These are phyloP conservation scores for Drosophila anomelani DNA, from an alignment of 2,888 invertebrate genomes.

Conservation along the genomic window DNA sequence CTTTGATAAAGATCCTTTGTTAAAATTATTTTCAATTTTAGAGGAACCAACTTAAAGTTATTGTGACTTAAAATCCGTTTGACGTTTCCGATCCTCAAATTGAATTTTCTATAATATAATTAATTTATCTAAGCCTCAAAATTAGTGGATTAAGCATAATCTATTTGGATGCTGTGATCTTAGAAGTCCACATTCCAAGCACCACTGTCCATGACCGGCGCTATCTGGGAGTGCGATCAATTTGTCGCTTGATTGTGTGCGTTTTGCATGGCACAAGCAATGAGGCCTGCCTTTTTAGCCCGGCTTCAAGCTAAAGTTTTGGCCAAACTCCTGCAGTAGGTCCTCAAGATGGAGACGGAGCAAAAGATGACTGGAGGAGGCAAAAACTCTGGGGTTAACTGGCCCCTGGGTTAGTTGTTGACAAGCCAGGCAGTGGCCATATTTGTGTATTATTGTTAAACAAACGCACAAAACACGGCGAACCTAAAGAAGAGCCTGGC, in stretches of 20 bases:
- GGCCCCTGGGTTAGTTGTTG: constrained; percentile 62
- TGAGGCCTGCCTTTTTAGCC: constrained; percentile 43
- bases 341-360: constrained; percentile 33
- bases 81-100: background rate
- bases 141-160: background rate
- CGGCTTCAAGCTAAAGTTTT: constrained; percentile 7
- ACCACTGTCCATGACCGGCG: constrained; percentile 39
- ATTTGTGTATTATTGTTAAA: constrained; percentile 75
- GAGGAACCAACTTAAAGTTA: no score
- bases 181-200: background rate
- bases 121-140: no score
- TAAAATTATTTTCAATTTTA: no score
- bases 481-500: constrained; percentile 52
- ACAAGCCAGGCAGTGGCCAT: constrained; percentile 73
- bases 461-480: constrained; percentile 34
- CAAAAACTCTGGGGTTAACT: constrained; percentile 37
- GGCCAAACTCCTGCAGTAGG: constrained; percentile 20
- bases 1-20: no score
- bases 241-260: constrained; percentile 79
- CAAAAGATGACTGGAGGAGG: constrained; percentile 22
- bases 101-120: background rate
- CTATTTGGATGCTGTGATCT: background rate
- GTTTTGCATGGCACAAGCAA: constrained; percentile 65
- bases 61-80: background rate
- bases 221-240: constrained; percentile 74